A percentile compares a stretch with the other conserved stretches of the same genome.
phyloP scores from a whole-genome alignment of 2,888 invertebrate genomes.

The Xestia rhomboidea region DNA sequence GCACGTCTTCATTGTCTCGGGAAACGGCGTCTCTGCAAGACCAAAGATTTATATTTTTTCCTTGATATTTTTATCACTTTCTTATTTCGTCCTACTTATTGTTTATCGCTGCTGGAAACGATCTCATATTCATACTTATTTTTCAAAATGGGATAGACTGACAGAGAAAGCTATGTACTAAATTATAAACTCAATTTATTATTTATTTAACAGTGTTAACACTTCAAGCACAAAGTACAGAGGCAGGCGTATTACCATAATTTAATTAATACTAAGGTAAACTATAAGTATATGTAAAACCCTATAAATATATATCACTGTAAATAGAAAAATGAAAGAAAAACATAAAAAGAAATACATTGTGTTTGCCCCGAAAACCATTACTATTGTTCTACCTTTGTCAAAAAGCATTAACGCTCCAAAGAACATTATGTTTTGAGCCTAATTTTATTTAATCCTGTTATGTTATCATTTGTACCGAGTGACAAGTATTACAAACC shows the following conservation, averaged over 20 bases:
- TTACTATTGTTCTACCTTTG: constrained; percentile 2
- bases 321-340: no score
- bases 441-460: not conserved
- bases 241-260: no score
- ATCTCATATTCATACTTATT: no score
- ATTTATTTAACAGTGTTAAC: no score
- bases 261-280: no score
- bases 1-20: constrained; percentile 65
- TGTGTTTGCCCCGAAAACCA: not conserved
- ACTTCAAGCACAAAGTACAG: no score
- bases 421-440: constrained; percentile 17
- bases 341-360: not conserved
- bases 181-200: not conserved
- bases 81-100: constrained; percentile 36
- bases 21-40: constrained; percentile 37
- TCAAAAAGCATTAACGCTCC: constrained; percentile 3
- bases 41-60: constrained; percentile 56
- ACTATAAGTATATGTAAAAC: no score
- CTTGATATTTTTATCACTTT: constrained; percentile 56
- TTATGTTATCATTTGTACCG: not conserved
- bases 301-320: no score
- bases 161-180: not conserved
- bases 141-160: not conserved
- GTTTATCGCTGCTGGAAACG: not conserved
- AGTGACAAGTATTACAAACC: not conserved